Evolutionary conservation across 2,113 vertebrate genomes (phyloP), one percentile per base, ranked within the genome.

Genomic region (Clarias batrachus): DNA sequence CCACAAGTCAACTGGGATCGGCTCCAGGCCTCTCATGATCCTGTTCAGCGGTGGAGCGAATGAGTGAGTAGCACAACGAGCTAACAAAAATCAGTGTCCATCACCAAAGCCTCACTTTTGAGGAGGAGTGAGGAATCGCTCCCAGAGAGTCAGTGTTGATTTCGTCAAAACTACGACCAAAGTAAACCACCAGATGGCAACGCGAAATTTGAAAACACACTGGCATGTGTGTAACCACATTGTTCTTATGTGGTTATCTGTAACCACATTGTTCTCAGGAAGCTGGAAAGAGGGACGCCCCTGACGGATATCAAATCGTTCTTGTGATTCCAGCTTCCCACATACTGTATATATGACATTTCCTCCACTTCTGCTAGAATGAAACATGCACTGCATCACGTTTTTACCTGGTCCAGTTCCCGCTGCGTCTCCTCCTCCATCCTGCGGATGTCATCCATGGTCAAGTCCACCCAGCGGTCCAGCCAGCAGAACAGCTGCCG

Each of bases 401-500:
- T 30, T 30, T 48, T 59, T 81, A 95, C 94, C 93, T 94, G 91
- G 78, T 94, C 92, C 68, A 95, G 91, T 87, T 94, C 93, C 73
- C 86, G 86, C 89, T 94, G 93, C 0, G 94, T 95, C 86, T 94
- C 94, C 41, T 94, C 94, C 83, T 94, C 94, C 92, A 94, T 94
- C 41, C 91, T 90, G 23, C 94, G 91, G 87, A 94, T 94, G n/a
- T 94, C 94, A 2, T 94, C 94, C 94, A 95, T 94, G 86, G 79
- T 92, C 76, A 95, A 90, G 68, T 94, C 91, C 90, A 95, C 93
- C 94, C 94, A 95, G 81, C 92, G 92, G 87, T 95, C 94, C 68
- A 95, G 85, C 92, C 93, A 95, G 87, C 94, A 95, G 82, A 95
- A 95, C 1, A 95, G 93, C 88, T 95, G 94, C 84, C 94, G 89